Evolutionary conservation across 64 coral and sea anemone species (phyloP).

Genomic region (Pachyseris speciosa): DNA sequence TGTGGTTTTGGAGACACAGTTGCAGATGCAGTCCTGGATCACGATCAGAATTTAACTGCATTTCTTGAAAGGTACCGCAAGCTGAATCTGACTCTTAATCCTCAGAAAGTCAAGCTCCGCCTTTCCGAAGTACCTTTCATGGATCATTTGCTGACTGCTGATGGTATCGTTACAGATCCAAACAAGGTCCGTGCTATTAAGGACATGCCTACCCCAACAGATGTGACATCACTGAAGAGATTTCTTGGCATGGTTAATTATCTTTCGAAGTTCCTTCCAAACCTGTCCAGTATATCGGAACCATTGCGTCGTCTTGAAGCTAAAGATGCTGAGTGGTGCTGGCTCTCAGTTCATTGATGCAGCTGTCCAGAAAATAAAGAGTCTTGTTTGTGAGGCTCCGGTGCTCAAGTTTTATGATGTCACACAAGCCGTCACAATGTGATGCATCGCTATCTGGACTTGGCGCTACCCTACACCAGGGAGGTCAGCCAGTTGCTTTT

Average conservation of each 20-base stretch:
- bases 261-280: conserved; percentile 39
- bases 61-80: conserved; percentile 36
- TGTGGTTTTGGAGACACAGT: conserved; percentile 40
- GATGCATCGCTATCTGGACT: conserved; percentile 51
- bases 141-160: conserved; percentile 42
- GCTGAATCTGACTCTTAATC: conserved; percentile 46
- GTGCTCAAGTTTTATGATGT: conserved; percentile 66
- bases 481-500: conserved; percentile 58
- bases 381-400: conserved; percentile 34
- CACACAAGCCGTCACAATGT: conserved; percentile 33
- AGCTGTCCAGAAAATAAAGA: conserved; percentile 50
- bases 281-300: conserved; percentile 46
- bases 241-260: conserved; percentile 58
- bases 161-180: conserved; percentile 54
- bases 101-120: conserved; percentile 46
- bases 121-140: conserved; percentile 30
- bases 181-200: conserved; percentile 45
- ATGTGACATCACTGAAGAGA: conserved; percentile 50
- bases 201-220: conserved; percentile 60
- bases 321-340: conserved; percentile 66
- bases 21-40: conserved; percentile 33
- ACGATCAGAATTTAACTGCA: conserved; percentile 22
- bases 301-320: conserved; percentile 15
- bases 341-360: conserved; percentile 48
- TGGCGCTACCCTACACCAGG: conserved; percentile 41